Conservation (phyloP, 2,888 invertebrate genomes). For the Drosophila subsilvestris region DNA sequence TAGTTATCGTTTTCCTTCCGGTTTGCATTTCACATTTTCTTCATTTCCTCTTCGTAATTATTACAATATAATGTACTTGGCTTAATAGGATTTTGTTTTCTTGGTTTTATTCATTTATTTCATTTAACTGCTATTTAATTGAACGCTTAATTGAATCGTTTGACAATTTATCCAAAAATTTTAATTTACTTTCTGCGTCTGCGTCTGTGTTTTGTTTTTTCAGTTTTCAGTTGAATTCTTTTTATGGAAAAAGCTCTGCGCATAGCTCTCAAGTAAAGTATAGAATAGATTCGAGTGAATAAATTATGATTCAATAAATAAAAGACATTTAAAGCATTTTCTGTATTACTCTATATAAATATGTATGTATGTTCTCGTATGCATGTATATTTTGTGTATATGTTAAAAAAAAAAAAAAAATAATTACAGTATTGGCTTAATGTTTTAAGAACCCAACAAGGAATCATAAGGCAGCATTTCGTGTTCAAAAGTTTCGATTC, state of each 20-base stretch:
- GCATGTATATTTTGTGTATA: conserved; percentile 14
- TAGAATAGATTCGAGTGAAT: conserved; percentile 27
- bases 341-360: conserved; percentile 39
- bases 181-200: conserved; percentile 18
- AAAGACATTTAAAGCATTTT: conserved; percentile 59
- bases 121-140: conserved; percentile 28
- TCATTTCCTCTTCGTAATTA: conserved; percentile 49
- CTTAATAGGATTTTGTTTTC: conserved; percentile 72
- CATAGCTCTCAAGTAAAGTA: conserved; percentile 54
- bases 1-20: conserved; percentile 30
- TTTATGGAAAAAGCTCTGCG: conserved; percentile 59
- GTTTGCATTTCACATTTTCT: conserved; percentile 44
- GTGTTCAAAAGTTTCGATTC: conserved; percentile 52
- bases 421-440: conserved; percentile 57
- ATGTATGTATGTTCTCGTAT: conserved; percentile 12
- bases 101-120: conserved; percentile 22
- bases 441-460: conserved; percentile 70
- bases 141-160: conserved; percentile 68
- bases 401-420: conserved; percentile 23
- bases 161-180: conserved; percentile 56
- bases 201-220: conserved; percentile 4
- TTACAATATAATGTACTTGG: conserved; percentile 64
- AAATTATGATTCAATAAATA: conserved; percentile 40
- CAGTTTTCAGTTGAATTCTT: background rate
- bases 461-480: conserved; percentile 60